A percentile compares a stretch with the other conserved stretches of the same genome.
phyloP scores from a whole-genome alignment of 2,113 vertebrate genomes.

The Carassius auratus region DNA sequence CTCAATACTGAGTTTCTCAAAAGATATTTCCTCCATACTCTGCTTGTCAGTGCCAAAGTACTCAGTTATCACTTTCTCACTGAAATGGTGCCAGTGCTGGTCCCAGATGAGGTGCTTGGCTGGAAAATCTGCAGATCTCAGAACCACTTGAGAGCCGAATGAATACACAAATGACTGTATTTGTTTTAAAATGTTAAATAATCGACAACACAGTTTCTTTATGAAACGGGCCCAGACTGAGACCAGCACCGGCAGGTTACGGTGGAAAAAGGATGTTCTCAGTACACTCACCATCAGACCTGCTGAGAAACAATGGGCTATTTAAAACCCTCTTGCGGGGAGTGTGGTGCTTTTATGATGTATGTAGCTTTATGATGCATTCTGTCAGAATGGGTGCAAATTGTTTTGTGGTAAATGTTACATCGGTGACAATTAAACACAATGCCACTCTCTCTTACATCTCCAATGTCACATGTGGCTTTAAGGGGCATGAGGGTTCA shows the following conservation, averaged over 20 bases:
- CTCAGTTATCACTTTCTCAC: constrained; percentile 10
- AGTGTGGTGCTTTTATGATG: constrained; percentile 25
- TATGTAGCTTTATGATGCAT: background rate
- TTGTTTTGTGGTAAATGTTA: constrained; percentile 9
- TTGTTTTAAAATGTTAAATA: background rate
- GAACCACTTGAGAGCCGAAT: background rate
- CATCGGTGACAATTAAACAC: constrained; percentile 8
- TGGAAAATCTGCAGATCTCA: background rate
- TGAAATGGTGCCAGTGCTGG: background rate
- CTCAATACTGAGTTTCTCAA: background rate
- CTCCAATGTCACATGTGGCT: background rate
- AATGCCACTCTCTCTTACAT: background rate
- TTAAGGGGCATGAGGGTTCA: background rate
- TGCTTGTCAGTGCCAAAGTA: background rate
- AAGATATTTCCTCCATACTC: background rate
- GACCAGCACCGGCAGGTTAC: background rate
- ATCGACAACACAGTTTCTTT: background rate
- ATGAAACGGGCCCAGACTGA: background rate
- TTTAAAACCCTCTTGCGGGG: background rate
- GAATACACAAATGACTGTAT: background rate
- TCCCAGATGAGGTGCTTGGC: background rate
- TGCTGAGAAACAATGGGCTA: background rate
- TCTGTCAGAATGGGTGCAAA: background rate
- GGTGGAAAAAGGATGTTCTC: constrained; percentile 15
- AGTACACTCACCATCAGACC: background rate